Base-by-base conservation (phyloP, 1,140 invertebrate genomes). In the Apis cerana region DNA sequence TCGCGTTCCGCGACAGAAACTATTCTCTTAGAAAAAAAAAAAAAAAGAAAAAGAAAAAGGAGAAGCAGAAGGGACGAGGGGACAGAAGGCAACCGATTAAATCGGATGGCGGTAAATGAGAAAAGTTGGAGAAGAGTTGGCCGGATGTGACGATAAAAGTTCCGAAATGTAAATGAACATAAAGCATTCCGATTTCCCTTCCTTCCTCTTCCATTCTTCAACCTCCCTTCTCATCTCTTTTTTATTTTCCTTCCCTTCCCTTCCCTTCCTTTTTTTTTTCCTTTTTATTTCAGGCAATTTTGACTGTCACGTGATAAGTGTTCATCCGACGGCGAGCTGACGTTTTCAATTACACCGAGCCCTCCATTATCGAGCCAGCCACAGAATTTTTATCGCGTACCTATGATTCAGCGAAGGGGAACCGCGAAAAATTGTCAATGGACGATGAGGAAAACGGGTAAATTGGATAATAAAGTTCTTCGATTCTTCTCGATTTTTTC, bases 101-200 rank as follows among this genome's bases (percentile, higher is more conserved):
- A 82, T 76, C 80, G 72, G 54, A 68, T n/a, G 54, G 54, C 62
- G 64, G 80, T 76, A 76, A 82, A 82, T 68, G 80, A 82, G 80
- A 82, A 82, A 82, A 82, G 80, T 82, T 82, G 15, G 23, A 23
- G n/a, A 82, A 58, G 43, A 67, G 80, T 33, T 52, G 3, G 33
- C 59, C 43, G 54, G 64, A 54, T 75, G 62, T 23, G 72, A 48
- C 70, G 80, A 82, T 82, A 82, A 82, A 82, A 82, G 72, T 82
- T 76, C 23, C 43, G 52, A 68, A 82, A 76, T 82, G 72, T 76
- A 82, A 82, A 82, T 82, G 80, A 78, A 79, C 75, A 78, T 71
- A 71, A 78, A 78, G 64, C 80, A 43, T 59, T 43, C 3, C 7
- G 54, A 11, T 17, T 50, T 9, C 54, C 15, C 62, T 43, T 21